Percentiles rank a stretch among this genome's conserved stretches.
Evolutionary conservation across 2,797 vertebrate species (phyloP).

Genomic region (Nannoperca australis): DNA sequence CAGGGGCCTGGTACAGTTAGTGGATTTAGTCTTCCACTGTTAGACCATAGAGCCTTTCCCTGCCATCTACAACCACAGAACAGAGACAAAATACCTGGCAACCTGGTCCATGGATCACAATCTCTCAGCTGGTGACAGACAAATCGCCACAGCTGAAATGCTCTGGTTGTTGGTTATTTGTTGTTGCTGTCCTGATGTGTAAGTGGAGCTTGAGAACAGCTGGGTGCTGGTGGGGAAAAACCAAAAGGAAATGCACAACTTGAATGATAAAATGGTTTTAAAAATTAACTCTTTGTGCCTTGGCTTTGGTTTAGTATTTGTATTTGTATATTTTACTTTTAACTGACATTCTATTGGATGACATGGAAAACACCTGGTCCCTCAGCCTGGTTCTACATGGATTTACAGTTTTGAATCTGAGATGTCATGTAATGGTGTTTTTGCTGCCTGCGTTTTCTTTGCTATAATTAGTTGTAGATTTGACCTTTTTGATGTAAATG

Average conservation of each 20-base stretch:
- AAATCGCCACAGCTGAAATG: slow-evolving; percentile 45
- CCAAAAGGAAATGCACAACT: slow-evolving; percentile 43
- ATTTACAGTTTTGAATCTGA: background rate
- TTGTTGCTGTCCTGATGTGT: background rate
- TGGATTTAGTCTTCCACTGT: slow-evolving; percentile 9
- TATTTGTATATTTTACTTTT: slow-evolving; percentile 39
- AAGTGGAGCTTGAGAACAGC: slow-evolving; percentile 5
- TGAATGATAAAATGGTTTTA: slow-evolving; percentile 36
- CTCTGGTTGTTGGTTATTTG: background rate
- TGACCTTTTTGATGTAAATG: slow-evolving; percentile 38
- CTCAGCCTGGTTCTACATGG: background rate
- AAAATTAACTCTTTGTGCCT: slow-evolving; percentile 49
- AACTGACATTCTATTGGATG: slow-evolving; percentile 43
- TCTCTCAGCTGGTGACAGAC: slow-evolving; percentile 39
- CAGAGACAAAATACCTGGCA: slow-evolving; percentile 11
- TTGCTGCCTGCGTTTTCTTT: slow-evolving; percentile 47
- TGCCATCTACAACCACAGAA: background rate
- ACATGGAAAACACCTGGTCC: slow-evolving; percentile 25
- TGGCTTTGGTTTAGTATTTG: slow-evolving; percentile 43
- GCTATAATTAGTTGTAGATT: slow-evolving; percentile 56
- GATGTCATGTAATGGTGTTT: background rate
- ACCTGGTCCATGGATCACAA: slow-evolving; percentile 28
- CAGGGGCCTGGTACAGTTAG: background rate
- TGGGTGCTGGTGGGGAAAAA: background rate
- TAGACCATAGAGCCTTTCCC: background rate